These are phyloP conservation scores for Sturmia bella DNA, from an alignment of 2,888 invertebrate species.

Conservation along the genomic window DNA sequence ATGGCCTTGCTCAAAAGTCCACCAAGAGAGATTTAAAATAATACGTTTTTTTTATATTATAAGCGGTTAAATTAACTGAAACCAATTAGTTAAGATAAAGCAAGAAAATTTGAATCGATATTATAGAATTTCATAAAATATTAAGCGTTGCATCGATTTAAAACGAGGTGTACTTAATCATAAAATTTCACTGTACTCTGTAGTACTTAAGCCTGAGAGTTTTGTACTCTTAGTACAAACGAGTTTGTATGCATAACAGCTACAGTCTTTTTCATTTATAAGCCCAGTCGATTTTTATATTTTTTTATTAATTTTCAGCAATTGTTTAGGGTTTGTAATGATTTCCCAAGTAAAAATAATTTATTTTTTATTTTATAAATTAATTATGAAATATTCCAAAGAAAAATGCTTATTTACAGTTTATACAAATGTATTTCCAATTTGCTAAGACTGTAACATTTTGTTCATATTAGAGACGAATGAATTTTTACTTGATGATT, in stretches of 20 bases:
- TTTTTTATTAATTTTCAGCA: background rate
- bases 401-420: conserved; percentile 3
- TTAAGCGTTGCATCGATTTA: conserved; percentile 20
- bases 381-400: background rate
- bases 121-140: conserved; percentile 1
- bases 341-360: background rate
- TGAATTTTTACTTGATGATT: conserved; percentile 51
- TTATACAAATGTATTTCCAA: conserved; percentile 4
- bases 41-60: background rate
- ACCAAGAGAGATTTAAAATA: background rate
- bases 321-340: background rate
- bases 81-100: background rate
- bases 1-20: conserved; percentile 34
- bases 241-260: conserved; percentile 64
- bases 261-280: conserved; percentile 47
- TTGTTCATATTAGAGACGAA: conserved; percentile 54
- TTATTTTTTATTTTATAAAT: background rate
- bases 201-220: conserved; percentile 62
- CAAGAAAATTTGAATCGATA: background rate
- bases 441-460: conserved; percentile 45
- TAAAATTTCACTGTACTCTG: conserved; percentile 60
- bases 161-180: conserved; percentile 51
- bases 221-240: conserved; percentile 51
- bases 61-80: background rate
- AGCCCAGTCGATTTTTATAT: conserved; percentile 21